Conservation (phyloP, 2,797 vertebrate species). For the Pseudomugil tenellus region DNA sequence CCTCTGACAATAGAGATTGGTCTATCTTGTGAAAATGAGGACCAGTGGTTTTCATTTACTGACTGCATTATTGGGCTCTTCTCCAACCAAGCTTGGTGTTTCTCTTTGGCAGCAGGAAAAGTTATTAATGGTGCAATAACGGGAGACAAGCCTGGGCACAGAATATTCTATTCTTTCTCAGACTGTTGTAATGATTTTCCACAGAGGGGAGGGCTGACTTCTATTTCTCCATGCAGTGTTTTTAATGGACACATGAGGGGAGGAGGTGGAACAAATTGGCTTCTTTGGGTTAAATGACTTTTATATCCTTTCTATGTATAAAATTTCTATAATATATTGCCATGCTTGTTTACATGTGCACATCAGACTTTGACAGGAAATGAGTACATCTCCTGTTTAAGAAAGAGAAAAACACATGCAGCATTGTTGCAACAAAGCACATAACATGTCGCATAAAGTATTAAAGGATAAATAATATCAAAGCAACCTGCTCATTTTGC, state of each 20-base stretch:
- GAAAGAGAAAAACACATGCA: background rate
- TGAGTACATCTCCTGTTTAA: background rate
- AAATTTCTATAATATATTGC: slow-evolving; percentile 28
- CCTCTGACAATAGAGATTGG: slow-evolving; percentile 65
- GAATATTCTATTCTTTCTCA: slow-evolving; percentile 82
- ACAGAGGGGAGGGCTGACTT: slow-evolving; percentile 77
- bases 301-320: slow-evolving; percentile 26
- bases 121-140: slow-evolving; percentile 85
- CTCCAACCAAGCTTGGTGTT: slow-evolving; percentile 72
- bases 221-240: slow-evolving; percentile 76
- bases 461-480: slow-evolving; percentile 34
- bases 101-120: slow-evolving; percentile 76
- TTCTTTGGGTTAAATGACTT: slow-evolving; percentile 71
- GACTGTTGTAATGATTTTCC: slow-evolving; percentile 83
- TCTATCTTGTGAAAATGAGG: slow-evolving; percentile 69
- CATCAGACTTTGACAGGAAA: background rate
- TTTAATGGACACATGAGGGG: slow-evolving; percentile 36
- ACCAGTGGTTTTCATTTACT: slow-evolving; percentile 76
- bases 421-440: slow-evolving; percentile 8
- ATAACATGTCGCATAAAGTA: slow-evolving; percentile 12
- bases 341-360: background rate
- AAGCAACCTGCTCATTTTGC: slow-evolving; percentile 13
- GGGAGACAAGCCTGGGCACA: slow-evolving; percentile 79
- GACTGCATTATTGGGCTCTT: slow-evolving; percentile 76
- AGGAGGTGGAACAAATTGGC: slow-evolving; percentile 37